A percentile compares a stretch with the other conserved stretches of the same genome.
These are phyloP conservation scores for Plagodis pulveraria DNA, from an alignment of 2,888 invertebrate genomes.

Conservation along the genomic window DNA sequence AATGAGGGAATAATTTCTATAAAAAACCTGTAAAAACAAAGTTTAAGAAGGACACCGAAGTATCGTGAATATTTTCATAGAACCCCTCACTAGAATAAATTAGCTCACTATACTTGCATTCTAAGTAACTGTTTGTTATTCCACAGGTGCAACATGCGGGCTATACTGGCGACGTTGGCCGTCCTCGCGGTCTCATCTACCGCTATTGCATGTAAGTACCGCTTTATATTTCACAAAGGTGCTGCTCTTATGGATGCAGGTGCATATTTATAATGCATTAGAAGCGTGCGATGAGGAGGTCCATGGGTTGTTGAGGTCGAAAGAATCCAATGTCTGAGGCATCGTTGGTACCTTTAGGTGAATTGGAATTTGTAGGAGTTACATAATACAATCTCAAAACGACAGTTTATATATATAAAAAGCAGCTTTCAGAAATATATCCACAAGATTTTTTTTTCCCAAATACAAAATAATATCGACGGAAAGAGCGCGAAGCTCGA, in stretches of 20 bases:
- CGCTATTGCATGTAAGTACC: constrained; percentile 63
- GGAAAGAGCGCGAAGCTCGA: too few relatives aligned
- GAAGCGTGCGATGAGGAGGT: background rate
- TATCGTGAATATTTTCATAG: background rate
- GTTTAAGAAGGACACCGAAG: background rate
- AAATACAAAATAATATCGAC: too few relatives aligned
- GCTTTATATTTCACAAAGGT: constrained; percentile 3
- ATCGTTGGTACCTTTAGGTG: too few relatives aligned
- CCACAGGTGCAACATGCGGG: constrained; percentile 74
- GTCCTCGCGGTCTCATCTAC: constrained; percentile 65
- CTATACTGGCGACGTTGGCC: constrained; percentile 74
- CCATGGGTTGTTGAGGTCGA: too few relatives aligned
- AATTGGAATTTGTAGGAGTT: too few relatives aligned
- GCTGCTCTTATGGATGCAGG: constrained; percentile 1
- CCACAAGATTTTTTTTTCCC: too few relatives aligned
- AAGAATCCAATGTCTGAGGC: too few relatives aligned
- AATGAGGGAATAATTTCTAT: too few relatives aligned
- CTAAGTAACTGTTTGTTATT: constrained; percentile 36
- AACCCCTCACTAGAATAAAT: constrained; percentile 6
- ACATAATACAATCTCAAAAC: too few relatives aligned
- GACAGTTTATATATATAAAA: too few relatives aligned
- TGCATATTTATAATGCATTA: background rate
- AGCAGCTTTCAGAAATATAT: too few relatives aligned
- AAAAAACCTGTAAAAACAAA: too few relatives aligned
- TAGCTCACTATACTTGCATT: constrained; percentile 5